Evolutionary conservation across 2,797 vertebrate genomes (phyloP), one percentile per base, ranked within the genome.

Genomic region (Gouania willdenowi): DNA sequence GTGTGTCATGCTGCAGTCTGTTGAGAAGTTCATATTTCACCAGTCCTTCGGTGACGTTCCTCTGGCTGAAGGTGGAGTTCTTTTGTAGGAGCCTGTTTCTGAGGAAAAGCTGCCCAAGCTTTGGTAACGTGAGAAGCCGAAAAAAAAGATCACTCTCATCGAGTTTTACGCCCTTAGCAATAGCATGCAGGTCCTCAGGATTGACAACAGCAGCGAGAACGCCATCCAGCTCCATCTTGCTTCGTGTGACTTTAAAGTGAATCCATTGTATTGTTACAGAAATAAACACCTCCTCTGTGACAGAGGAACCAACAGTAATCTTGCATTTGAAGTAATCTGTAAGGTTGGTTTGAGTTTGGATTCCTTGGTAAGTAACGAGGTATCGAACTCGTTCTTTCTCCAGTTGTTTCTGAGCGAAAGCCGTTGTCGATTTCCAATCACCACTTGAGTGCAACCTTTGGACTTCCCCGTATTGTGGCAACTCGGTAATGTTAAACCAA

Each of bases 1-100:
- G 64, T 0, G 53, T 69, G 38, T 92, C 84, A 36, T 86, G 79
- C 3, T 55, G 55, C 2, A 75, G 53, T 28, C 27, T 75, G 44
- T 58, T 72, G 5, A 69, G 61, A 40, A 93, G 82, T 29, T 91
- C 76, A 22, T 93, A 97, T 20, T 71, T 84, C 44, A 96, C 44
- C 62, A 87, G 85, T 30, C 51, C 52, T 50, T 91, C 83, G 35
- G 72, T 82, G 72, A 96, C 52, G 13, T 93, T 81, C 59, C 81
- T 85, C 50, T 95, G 94, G 66, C 87, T 94, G 47, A 98, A 97
- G 13, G 79, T 59, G 4, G 88, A 89, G 52, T 86, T 87, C 29
- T 56, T 83, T 66, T 83, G 75, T 38, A 96, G 72, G 51, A 73
- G 38, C 29, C 66, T 66, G 23, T 86, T 64, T 46, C 82, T 68